A percentile compares a stretch with the other conserved stretches of the same genome.
Conservation (phyloP, 2,113 vertebrate species). For the Pangasianodon hypophthalmus region DNA sequence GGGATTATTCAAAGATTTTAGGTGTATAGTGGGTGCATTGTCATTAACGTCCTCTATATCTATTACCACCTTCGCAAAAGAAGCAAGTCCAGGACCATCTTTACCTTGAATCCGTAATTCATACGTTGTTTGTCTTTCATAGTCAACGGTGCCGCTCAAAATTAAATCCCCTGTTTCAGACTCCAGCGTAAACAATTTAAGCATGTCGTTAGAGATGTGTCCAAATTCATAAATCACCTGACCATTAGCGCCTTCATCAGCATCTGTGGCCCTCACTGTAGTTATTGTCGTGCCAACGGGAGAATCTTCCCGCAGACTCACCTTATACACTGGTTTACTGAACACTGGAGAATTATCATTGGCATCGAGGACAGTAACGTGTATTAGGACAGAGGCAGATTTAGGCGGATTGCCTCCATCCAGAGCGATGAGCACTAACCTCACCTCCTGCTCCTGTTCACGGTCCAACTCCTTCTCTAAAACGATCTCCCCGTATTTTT, state of each 20-base stretch:
- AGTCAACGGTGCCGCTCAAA: constrained; percentile 68
- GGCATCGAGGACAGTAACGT: constrained; percentile 40
- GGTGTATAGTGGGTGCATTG: constrained; percentile 68
- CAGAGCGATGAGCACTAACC: constrained; percentile 63
- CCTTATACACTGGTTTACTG: constrained; percentile 37
- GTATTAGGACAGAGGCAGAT: constrained; percentile 58
- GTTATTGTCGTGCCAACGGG: constrained; percentile 2
- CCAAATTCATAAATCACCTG: constrained; percentile 38
- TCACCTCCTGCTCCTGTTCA: constrained; percentile 64
- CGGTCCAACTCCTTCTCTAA: constrained; percentile 69
- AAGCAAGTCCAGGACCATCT: constrained; percentile 70
- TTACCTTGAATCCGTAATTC: constrained; percentile 75
- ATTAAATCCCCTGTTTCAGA: constrained; percentile 70
- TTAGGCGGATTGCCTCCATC: constrained; percentile 69
- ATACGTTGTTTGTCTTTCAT: constrained; percentile 66
- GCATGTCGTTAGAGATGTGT: background rate
- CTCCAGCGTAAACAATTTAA: constrained; percentile 65
- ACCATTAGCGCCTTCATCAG: constrained; percentile 30
- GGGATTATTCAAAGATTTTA: constrained; percentile 66
- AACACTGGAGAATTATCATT: constrained; percentile 46
- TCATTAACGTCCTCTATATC: constrained; percentile 74
- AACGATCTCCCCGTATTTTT: constrained; percentile 67
- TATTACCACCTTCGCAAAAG: constrained; percentile 69
- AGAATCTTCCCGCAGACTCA: constrained; percentile 31
- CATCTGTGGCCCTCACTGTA: constrained; percentile 27